Evolutionary conservation across 2,888 invertebrate species (phyloP).

Genomic region (Glaucopsyche alexis): DNA sequence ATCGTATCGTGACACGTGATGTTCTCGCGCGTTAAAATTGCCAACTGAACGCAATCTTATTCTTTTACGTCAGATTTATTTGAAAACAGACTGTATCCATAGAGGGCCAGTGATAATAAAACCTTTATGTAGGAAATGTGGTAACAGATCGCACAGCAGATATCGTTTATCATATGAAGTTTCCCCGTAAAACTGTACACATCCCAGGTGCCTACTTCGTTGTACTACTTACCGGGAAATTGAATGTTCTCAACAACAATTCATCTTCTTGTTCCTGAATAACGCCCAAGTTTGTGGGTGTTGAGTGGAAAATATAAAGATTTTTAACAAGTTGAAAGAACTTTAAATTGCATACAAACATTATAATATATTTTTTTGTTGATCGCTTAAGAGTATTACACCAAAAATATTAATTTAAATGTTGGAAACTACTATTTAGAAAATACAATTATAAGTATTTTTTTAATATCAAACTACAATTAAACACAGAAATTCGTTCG

Average conservation of each 20-base stretch:
- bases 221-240: constrained; percentile 20
- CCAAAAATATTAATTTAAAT: no score
- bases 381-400: no score
- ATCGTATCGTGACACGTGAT: no score
- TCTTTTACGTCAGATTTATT: neutral
- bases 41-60: no score
- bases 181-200: constrained; percentile 42
- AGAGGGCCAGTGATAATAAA: neutral
- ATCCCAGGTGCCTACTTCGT: constrained; percentile 47
- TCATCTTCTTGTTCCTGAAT: constrained; percentile 12
- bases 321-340: neutral
- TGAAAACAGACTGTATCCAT: neutral
- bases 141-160: neutral
- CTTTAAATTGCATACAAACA: neutral
- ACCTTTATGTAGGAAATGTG: neutral
- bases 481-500: neutral
- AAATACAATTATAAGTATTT: no score
- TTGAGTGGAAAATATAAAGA: neutral
- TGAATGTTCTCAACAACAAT: constrained; percentile 22
- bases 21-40: no score
- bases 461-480: neutral
- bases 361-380: no score
- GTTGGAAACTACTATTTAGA: no score
- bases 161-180: constrained; percentile 9
- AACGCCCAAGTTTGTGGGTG: no score